Evolutionary conservation across 2,113 vertebrate genomes (phyloP), one percentile per base, ranked within the genome.

Genomic region (Larimichthys polyactis): DNA sequence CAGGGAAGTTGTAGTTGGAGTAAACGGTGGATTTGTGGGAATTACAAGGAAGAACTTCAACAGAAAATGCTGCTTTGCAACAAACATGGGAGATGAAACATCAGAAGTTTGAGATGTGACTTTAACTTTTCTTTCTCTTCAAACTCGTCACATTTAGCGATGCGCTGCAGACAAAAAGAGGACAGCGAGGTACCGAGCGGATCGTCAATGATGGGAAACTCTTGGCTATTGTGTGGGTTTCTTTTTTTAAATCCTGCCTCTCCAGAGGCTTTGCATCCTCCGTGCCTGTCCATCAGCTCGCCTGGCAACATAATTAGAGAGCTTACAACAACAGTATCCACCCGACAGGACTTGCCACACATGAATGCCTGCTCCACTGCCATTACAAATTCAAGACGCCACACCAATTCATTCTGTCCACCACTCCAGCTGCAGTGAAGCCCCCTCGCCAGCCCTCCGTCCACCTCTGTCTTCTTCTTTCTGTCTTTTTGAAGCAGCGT

Each of bases 301-400:
- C 84, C 49, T 67, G 66, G 87, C 86, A 86, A 78, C 83, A 80
- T 90, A 81, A 91, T 91, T 89, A 90, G 81, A 60, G 79, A 71
- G 48, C 82, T 83, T 81, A 84, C 68, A 90, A 74, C 79, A 83
- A 80, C 69, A 82, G 49, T 72, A 70, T 79, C 65, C 80, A 7
- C 80, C 84, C 73, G 9, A 54, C 62, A 60, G 85, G 89, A 82
- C 92, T 89, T 78, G 64, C 71, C 71, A 79, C 83, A 81, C 78
- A 80, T 82, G 80, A 82, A 55, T 84, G 84, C 87, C 69, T 71
- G 77, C 76, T 69, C 68, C 86, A 40, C 84, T 85, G 78, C 85
- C 80, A 84, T 90, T 88, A 91, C 43, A 66, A 76, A 85, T 88
- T 91, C 86, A 84, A 70, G 58, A 90, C 63, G 54, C 68, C 64